Conservation (phyloP, 2,797 vertebrate species). For the Bradypodion ventrale region DNA sequence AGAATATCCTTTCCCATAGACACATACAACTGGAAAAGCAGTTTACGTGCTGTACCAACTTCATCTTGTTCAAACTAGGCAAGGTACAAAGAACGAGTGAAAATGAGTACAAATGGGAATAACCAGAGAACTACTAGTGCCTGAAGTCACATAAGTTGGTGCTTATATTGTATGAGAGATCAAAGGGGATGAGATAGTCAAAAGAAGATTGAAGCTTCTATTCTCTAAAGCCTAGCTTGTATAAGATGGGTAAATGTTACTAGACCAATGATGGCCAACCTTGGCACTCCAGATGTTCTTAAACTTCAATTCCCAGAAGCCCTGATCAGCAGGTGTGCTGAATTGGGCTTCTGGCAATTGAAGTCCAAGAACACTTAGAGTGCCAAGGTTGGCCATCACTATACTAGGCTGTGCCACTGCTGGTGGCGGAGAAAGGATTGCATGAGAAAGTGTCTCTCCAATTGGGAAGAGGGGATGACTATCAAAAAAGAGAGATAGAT, state of each 20-base stretch:
- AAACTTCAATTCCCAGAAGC: too few relatives aligned
- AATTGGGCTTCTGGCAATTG: too few relatives aligned
- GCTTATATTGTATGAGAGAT: neutral
- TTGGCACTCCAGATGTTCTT: too few relatives aligned
- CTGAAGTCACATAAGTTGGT: neutral
- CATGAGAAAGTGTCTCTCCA: too few relatives aligned
- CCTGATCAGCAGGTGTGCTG: too few relatives aligned
- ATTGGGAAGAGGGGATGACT: neutral
- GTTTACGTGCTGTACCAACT: neutral
- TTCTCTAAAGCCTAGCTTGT: slow-evolving; percentile 1
- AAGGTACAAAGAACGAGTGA: neutral
- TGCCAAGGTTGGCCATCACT: too few relatives aligned
- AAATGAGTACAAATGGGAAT: slow-evolving; percentile 4
- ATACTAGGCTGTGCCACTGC: neutral
- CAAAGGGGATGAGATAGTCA: neutral
- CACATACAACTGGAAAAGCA: neutral
- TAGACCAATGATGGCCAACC: too few relatives aligned
- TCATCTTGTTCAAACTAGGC: slow-evolving; percentile 1
- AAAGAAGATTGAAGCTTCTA: slow-evolving; percentile 17
- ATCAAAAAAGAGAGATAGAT: neutral
- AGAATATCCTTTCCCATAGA: neutral
- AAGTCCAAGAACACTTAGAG: too few relatives aligned
- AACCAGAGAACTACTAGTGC: neutral
- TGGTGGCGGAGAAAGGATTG: neutral
- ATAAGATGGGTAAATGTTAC: neutral